A percentile compares a stretch with the other conserved stretches of the same genome.
Evolutionary conservation across 1,140 invertebrate species (phyloP).

Genomic region (Ditylenchus dipsaci): DNA sequence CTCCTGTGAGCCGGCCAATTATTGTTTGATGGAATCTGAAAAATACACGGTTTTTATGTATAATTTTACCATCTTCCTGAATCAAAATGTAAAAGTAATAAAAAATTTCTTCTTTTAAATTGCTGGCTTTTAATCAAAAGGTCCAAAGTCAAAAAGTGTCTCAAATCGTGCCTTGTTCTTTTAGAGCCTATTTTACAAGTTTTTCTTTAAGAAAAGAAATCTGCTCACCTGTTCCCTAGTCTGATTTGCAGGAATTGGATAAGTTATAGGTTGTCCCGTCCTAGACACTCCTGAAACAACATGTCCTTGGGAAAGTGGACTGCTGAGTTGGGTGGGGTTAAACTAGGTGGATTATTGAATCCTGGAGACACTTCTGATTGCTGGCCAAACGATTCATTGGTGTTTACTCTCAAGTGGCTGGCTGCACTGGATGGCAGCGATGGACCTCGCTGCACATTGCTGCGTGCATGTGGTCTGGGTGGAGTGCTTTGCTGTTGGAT

Average conservation of each 20-base stretch:
- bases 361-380: not conserved
- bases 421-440: not conserved
- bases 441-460: not conserved
- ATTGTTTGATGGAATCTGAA: too few species aligned
- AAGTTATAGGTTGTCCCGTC: conserved; percentile 35
- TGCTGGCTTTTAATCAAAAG: too few species aligned
- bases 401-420: not conserved
- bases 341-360: not conserved
- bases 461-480: not conserved
- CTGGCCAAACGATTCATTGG: not conserved
- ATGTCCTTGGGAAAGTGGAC: conserved; percentile 35
- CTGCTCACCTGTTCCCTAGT: conserved; percentile 1
- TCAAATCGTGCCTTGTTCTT: too few species aligned
- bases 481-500: too few species aligned
- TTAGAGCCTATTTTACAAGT: too few species aligned
- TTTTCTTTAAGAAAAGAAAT: too few species aligned
- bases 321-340: not conserved
- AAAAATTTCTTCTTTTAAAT: too few species aligned
- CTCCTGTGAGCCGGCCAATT: too few species aligned
- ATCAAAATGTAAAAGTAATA: too few species aligned
- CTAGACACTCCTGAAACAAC: conserved; percentile 28
- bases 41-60: too few species aligned
- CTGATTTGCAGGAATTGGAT: conserved; percentile 33
- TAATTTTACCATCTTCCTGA: too few species aligned
- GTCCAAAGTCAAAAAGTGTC: too few species aligned